Percentiles rank a stretch among this genome's conserved stretches.
These are phyloP conservation scores for Platycnemis pennipes DNA, from an alignment of 2,888 invertebrate species.

Conservation along the genomic window DNA sequence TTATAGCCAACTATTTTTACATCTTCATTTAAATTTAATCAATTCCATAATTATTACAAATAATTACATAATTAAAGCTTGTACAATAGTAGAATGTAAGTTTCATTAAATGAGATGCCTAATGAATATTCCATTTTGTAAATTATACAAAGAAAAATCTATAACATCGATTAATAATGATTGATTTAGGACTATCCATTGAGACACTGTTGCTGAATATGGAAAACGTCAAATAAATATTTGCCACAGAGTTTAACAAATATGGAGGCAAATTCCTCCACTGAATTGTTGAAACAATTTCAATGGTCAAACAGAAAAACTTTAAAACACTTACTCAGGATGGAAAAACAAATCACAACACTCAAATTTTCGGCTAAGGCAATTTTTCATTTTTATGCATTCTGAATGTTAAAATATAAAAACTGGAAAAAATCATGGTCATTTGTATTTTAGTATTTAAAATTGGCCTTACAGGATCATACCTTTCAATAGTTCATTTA, in stretches of 20 bases:
- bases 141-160: constrained; percentile 23
- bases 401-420: constrained; percentile 13
- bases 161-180: background rate
- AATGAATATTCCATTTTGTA: constrained; percentile 19
- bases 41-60: constrained; percentile 32
- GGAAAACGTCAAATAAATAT: background rate
- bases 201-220: background rate
- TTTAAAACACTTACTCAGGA: background rate
- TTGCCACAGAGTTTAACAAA: background rate
- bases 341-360: background rate
- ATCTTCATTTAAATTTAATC: constrained; percentile 63
- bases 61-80: constrained; percentile 27
- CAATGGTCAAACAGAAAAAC: background rate
- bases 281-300: background rate
- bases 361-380: background rate
- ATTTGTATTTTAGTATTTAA: constrained; percentile 2
- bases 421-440: constrained; percentile 12
- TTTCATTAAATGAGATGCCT: background rate
- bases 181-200: background rate
- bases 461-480: constrained; percentile 21
- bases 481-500: constrained; percentile 36
- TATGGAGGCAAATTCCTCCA: background rate
- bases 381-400: background rate
- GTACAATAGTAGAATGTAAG: background rate
- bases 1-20: background rate